A percentile compares a stretch with the other conserved stretches of the same genome.
Conservation (phyloP, 2,797 vertebrate genomes). For the Acrossocheilus fasciatus region DNA sequence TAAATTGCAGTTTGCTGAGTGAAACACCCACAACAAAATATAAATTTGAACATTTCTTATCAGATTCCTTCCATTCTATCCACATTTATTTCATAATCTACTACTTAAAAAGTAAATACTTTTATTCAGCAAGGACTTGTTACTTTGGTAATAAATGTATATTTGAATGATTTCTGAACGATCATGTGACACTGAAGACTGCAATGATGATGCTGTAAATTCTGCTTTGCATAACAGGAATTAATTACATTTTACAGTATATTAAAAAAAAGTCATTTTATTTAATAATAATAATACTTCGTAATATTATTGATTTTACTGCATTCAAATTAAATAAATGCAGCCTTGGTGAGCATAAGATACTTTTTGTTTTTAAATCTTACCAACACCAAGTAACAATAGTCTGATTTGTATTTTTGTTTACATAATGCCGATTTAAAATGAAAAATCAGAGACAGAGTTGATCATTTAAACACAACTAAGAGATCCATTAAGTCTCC, state of each 20-base stretch:
- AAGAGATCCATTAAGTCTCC: not conserved
- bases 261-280: not conserved
- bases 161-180: not conserved
- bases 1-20: not conserved
- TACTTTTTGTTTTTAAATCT: not conserved
- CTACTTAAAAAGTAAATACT: not conserved
- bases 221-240: not conserved
- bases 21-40: not conserved
- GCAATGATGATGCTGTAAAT: not conserved
- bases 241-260: not conserved
- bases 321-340: not conserved
- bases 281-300: not conserved
- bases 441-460: not conserved
- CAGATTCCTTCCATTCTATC: not conserved
- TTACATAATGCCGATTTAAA: not conserved
- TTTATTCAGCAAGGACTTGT: not conserved
- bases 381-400: too few relatives aligned
- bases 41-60: not conserved
- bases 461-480: not conserved
- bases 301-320: not conserved
- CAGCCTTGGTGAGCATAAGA: not conserved
- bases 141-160: not conserved
- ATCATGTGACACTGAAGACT: not conserved
- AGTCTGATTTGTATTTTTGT: too few relatives aligned
- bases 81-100: not conserved